Conservation (phyloP, 2,888 invertebrate species). For the Anticlea derivata region DNA sequence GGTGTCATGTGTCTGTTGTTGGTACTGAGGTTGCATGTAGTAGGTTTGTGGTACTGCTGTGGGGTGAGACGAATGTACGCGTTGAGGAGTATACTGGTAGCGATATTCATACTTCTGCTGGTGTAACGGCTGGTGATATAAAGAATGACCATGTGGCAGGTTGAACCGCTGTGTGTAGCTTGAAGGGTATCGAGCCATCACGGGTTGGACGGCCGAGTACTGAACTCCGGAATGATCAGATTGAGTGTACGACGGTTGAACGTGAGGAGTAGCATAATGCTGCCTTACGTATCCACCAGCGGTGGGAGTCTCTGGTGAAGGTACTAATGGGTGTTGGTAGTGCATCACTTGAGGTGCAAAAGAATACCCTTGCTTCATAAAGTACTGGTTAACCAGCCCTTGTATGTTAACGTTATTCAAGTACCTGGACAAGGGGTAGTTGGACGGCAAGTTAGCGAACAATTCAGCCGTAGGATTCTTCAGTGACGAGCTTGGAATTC, state of each 20-base stretch:
- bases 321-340: constrained; percentile 53
- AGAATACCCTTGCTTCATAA: constrained; percentile 71
- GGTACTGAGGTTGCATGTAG: constrained; percentile 61
- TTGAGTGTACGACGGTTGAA: constrained; percentile 71
- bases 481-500: constrained; percentile 83
- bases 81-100: constrained; percentile 62
- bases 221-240: constrained; percentile 73
- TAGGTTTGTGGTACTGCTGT: constrained; percentile 53
- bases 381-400: constrained; percentile 80
- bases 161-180: constrained; percentile 60
- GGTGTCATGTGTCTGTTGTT: constrained; percentile 49
- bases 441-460: constrained; percentile 82
- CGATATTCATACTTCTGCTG: constrained; percentile 66
- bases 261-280: constrained; percentile 68
- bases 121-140: constrained; percentile 59
- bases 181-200: constrained; percentile 74
- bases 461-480: constrained; percentile 78
- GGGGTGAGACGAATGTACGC: constrained; percentile 25
- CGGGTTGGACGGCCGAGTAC: constrained; percentile 77
- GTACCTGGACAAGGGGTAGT: constrained; percentile 79
- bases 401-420: constrained; percentile 83
- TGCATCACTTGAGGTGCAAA: constrained; percentile 69
- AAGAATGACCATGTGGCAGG: constrained; percentile 54
- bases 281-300: constrained; percentile 53
- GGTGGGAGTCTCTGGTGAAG: constrained; percentile 40